phyloP scores from a whole-genome alignment of 53 echinoderm and acorn worm genomes.

The Stichopus horrens region DNA sequence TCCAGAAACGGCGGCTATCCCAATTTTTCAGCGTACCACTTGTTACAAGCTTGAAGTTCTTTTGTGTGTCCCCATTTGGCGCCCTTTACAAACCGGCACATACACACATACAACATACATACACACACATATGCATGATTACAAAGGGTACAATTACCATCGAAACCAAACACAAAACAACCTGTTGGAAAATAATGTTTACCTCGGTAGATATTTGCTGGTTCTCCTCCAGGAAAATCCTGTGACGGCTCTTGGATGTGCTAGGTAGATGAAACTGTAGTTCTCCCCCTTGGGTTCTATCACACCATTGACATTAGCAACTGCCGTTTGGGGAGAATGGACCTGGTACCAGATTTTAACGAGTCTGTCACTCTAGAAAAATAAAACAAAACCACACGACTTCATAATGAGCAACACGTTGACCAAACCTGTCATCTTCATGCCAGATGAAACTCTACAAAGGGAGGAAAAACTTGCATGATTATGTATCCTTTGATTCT shows the following conservation, averaged over 20 bases:
- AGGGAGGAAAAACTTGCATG: no score
- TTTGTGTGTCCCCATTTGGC: no score
- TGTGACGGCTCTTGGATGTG: conserved; percentile 93
- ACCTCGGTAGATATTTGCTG: conserved; percentile 97
- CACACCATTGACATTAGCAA: conserved; percentile 43
- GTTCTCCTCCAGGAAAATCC: conserved; percentile 97
- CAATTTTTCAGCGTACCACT: no score
- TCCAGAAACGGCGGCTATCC: no score
- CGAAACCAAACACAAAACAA: no score
- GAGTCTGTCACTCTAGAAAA: conserved; percentile 76
- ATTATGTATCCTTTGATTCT: no score
- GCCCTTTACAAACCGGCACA: no score
- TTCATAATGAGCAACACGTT: not conserved
- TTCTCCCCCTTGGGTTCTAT: conserved; percentile 68
- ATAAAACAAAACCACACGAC: not conserved
- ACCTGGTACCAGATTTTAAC: conserved; percentile 95
- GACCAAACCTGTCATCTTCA: not conserved
- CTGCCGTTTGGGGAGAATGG: conserved; percentile 53
- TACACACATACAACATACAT: no score
- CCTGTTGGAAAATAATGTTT: conserved; percentile 6
- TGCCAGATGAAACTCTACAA: not conserved
- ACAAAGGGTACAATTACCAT: no score
- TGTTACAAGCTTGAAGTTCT: no score
- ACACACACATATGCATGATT: no score
- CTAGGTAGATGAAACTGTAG: conserved; percentile 95